Percentiles rank a stretch among this genome's conserved stretches.
Evolutionary conservation across 2,113 vertebrate genomes (phyloP).

Genomic region (Neopipo cinnamomea): DNA sequence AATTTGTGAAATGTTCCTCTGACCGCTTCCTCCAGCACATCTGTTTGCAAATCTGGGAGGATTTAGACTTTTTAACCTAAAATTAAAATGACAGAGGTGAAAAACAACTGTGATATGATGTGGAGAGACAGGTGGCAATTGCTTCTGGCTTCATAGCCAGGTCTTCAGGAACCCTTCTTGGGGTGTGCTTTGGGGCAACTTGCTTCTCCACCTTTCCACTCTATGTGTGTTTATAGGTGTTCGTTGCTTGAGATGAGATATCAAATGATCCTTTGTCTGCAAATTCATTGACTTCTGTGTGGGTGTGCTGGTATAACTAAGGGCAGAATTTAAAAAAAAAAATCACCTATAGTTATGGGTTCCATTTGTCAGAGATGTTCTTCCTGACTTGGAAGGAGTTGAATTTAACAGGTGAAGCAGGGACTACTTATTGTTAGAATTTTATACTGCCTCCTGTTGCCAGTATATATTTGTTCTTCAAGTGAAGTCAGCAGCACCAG

Average conservation of each 20-base stretch:
- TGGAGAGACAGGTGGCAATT: neutral
- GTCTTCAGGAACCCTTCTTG: neutral
- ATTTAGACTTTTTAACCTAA: slow-evolving; percentile 7
- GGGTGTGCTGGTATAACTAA: neutral
- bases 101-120: neutral
- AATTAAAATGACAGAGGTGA: slow-evolving; percentile 5
- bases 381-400: neutral
- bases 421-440: neutral
- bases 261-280: neutral
- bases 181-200: neutral
- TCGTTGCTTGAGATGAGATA: neutral
- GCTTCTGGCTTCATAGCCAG: neutral
- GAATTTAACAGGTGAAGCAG: neutral
- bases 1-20: slow-evolving; percentile 13
- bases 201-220: neutral
- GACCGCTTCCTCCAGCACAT: slow-evolving; percentile 47
- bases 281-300: neutral
- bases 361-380: neutral
- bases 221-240: accelerated
- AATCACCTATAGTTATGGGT: neutral
- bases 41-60: slow-evolving; percentile 39
- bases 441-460: neutral
- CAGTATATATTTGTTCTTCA: neutral
- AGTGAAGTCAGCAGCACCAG: neutral
- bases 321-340: neutral